A percentile compares a stretch with the other conserved stretches of the same genome.
These are phyloP conservation scores for Pristionchus entomophagus DNA, from an alignment of 2,888 invertebrate genomes.

Conservation along the genomic window DNA sequence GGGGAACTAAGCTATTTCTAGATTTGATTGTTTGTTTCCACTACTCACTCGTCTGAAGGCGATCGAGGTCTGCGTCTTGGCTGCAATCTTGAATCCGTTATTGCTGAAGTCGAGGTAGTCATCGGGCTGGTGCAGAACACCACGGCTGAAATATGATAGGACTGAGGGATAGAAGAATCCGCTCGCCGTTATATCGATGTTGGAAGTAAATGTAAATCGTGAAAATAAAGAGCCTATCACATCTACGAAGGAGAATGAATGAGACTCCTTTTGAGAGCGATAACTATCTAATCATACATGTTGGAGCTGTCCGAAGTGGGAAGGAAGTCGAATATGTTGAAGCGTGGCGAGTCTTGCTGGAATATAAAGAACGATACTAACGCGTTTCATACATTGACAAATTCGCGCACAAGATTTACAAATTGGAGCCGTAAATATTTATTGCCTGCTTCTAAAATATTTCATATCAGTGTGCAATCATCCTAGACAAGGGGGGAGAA, in stretches of 20 bases:
- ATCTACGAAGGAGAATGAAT: no score
- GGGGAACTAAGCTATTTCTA: rapidly evolving
- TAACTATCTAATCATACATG: neutral
- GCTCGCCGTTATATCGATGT: no score
- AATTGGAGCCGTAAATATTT: no score
- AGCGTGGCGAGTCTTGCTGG: neutral
- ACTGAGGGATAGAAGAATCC: no score
- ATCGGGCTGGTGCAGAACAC: neutral
- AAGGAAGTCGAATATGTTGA: neutral
- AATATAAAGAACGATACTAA: no score
- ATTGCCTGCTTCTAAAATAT: no score
- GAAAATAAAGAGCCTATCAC: no score
- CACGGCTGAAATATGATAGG: neutral
- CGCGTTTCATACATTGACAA: no score
- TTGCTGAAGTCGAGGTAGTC: neutral
- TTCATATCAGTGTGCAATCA: no score
- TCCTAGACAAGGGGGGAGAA: neutral
- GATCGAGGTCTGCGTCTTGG: neutral
- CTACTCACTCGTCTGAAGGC: neutral
- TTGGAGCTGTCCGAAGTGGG: neutral
- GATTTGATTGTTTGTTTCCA: neutral
- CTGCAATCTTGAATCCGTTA: neutral
- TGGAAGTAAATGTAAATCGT: no score
- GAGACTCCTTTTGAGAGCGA: no score
- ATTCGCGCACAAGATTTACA: no score